A percentile compares a stretch with the other conserved stretches of the same genome.
Evolutionary conservation across 2,888 invertebrate genomes (phyloP).

Genomic region (Cancer borealis): DNA sequence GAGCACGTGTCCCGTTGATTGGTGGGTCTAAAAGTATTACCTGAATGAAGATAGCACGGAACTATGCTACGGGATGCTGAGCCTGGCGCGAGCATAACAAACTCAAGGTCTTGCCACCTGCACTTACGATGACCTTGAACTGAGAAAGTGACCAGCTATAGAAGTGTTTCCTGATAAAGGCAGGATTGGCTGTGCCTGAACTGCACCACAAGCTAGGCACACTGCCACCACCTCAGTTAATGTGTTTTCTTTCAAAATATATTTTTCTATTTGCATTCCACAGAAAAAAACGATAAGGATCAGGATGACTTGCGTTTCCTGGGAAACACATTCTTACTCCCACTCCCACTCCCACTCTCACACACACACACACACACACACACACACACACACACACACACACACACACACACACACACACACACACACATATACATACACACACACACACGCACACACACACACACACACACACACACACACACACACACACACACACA

Average conservation of each 20-base stretch:
- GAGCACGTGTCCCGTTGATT: not conserved
- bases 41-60: not conserved
- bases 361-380: not conserved
- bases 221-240: too few species aligned
- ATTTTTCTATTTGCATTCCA: too few species aligned
- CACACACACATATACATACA: not conserved
- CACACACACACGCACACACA: not conserved
- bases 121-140: not conserved
- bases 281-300: too few species aligned
- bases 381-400: constrained; percentile 13
- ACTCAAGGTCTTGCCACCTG: too few species aligned
- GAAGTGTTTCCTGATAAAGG: not conserved
- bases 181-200: too few species aligned
- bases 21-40: not conserved
- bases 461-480: too few species aligned
- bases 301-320: too few species aligned
- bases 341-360: not conserved
- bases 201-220: too few species aligned
- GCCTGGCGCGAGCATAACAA: too few species aligned
- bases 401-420: not conserved
- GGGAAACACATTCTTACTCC: too few species aligned
- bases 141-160: not conserved
- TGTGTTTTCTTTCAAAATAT: too few species aligned
- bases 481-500: not conserved
- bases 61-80: not conserved